Evolutionary conservation across 92 coral and sea anemone genomes (phyloP).

Genomic region (Paragorgia papillata): DNA sequence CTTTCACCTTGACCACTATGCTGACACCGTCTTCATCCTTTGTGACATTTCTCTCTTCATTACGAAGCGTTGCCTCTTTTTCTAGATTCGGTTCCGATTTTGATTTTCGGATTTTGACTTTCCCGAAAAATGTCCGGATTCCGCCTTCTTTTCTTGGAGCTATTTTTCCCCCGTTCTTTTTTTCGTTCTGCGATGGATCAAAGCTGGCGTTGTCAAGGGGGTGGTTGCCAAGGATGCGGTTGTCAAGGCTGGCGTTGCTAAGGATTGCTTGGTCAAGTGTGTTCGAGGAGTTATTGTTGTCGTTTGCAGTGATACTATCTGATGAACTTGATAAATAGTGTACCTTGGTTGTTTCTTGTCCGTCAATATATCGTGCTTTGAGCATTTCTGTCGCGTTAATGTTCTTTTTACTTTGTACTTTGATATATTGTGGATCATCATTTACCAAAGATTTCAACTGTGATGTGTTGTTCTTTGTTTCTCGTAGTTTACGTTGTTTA

Average conservation of each 20-base stretch:
- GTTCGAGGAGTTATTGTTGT: background rate
- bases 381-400: background rate
- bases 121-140: background rate
- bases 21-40: too few relatives aligned
- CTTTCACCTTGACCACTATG: too few relatives aligned
- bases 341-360: constrained; percentile 1
- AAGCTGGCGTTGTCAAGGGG: background rate
- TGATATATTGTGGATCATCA: background rate
- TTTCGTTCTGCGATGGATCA: background rate
- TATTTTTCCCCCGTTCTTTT: background rate
- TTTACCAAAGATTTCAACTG: background rate
- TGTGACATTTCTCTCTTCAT: background rate
- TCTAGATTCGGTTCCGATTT: constrained; percentile 33
- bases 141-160: background rate
- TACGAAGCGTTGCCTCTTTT: background rate
- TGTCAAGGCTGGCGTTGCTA: background rate
- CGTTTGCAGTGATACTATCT: background rate
- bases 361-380: constrained; percentile 4
- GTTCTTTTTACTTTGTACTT: background rate
- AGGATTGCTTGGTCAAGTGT: background rate
- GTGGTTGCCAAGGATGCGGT: too few relatives aligned
- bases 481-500: background rate
- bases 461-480: background rate
- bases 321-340: background rate
- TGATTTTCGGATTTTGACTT: constrained; percentile 1